Evolutionary conservation across 2,797 vertebrate species (phyloP), one percentile per base, ranked within the genome.

Genomic region (Pseudochromis fuscus): DNA sequence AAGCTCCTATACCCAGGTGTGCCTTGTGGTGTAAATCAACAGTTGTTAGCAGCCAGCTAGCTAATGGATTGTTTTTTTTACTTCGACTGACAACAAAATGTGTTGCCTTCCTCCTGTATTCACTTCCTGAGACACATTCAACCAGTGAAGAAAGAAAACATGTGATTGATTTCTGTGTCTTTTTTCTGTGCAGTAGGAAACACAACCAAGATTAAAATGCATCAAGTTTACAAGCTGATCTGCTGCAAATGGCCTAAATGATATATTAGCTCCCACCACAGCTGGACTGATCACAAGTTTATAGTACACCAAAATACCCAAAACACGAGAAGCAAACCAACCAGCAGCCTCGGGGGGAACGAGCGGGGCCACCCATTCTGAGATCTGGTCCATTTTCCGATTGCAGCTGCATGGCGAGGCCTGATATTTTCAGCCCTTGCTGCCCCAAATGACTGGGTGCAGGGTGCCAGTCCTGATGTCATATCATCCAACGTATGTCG

Each of bases 391-490:
- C 38, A 56, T 82, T 87, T 84, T 88, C 72, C 65, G 28, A 88
- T 65, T 75, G 73, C 87, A 88, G 83, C 85, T 84, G 83, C 84
- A 81, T 46, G 67, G 61, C 58, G 40, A 57, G 49, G 67, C 38
- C 33, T 75, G 79, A 70, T 89, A 89, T 85, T 91, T 91, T 88
- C 84, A 85, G 86, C 74, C n/a, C 42, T 59, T 66, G 48, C 45
- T 31, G 33, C 70, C 79, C 77, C 35, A 89, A 93, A 93, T 89
- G 87, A 93, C 45, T 73, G 74, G 85, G 86, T 90, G 80, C 56
- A 56, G 40, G 35, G 45, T 85, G 88, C 79, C 88, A 89, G 84
- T 81, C 69, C 65, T 82, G 75, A 87, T 76, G 85, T 88, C 80
- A 83, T 51, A 84, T 86, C 74, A 58, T 59, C 60, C 58, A 71